phyloP scores from a whole-genome alignment of 2,113 vertebrate species.

The Nesoenas mayeri region DNA sequence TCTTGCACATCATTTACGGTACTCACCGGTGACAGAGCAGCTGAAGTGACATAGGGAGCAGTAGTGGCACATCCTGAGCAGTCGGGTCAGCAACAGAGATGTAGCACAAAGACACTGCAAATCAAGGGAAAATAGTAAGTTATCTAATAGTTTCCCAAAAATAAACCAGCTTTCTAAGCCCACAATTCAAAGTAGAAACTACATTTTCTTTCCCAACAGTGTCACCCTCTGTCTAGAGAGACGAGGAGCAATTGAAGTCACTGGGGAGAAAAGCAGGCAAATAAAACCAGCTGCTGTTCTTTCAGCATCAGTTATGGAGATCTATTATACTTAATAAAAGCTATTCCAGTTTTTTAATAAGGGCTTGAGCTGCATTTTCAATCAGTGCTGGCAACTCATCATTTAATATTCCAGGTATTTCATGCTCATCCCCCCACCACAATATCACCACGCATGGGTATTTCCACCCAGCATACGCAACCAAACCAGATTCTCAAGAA shows the following conservation, averaged over 20 bases:
- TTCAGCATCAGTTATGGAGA: neutral
- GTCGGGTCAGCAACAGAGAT: neutral
- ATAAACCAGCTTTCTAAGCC: neutral
- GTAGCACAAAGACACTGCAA: neutral
- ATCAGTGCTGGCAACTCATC: neutral
- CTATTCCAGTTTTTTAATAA: neutral
- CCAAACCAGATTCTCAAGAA: neutral
- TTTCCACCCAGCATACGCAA: neutral
- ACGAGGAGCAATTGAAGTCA: neutral
- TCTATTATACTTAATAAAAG: neutral
- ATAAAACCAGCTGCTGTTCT: neutral
- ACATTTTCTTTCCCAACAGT: neutral
- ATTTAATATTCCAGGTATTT: neutral
- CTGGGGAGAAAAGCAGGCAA: neutral
- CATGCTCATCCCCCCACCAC: no score
- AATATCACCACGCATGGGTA: fast-evolving
- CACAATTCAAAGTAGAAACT: no score
- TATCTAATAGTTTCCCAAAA: neutral
- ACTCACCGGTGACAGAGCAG: constrained; percentile 47
- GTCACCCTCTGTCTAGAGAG: neutral
- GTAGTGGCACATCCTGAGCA: constrained; percentile 69
- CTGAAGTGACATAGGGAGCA: constrained; percentile 36
- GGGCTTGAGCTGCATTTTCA: neutral
- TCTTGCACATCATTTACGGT: neutral
- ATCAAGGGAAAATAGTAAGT: neutral